Percentiles rank a stretch among this genome's conserved stretches.
phyloP scores from a whole-genome alignment of 2,113 vertebrate genomes.

The Tretioscincus oriximinensis region DNA sequence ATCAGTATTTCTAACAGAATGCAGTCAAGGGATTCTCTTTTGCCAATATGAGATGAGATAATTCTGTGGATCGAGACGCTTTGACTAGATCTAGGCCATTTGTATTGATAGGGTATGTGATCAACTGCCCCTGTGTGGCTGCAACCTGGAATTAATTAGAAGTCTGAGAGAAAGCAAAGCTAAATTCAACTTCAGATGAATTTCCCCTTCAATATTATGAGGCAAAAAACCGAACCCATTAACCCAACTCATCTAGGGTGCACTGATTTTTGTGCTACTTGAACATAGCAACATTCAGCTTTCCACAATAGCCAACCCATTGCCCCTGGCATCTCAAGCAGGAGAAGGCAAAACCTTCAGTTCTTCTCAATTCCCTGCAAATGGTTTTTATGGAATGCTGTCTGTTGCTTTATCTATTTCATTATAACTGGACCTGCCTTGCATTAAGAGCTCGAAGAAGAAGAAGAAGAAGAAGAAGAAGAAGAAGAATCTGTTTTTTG shows the following conservation, averaged over 20 bases:
- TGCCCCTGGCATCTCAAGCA: no score
- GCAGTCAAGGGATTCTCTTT: not conserved
- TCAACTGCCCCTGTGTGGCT: not conserved
- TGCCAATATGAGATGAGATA: constrained; percentile 20
- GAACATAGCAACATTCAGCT: no score
- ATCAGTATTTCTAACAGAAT: constrained; percentile 15
- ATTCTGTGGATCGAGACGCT: constrained; percentile 15
- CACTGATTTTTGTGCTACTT: not conserved
- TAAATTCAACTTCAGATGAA: not conserved
- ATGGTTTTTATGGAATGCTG: no score
- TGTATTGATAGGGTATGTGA: constrained; percentile 12
- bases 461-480: no score
- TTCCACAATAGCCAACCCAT: no score
- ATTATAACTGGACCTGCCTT: no score
- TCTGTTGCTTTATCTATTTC: no score
- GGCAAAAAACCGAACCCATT: not conserved
- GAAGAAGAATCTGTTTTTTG: no score
- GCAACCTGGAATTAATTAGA: constrained; percentile 12
- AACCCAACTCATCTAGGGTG: not conserved
- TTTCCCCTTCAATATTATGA: not conserved
- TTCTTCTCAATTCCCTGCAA: no score
- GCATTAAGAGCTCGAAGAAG: no score
- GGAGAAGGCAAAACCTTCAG: no score
- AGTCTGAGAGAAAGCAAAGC: not conserved
- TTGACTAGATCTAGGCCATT: constrained; percentile 11